These are phyloP conservation scores for Pituophis catenifer DNA, from an alignment of 2,113 vertebrate species.

Conservation along the genomic window DNA sequence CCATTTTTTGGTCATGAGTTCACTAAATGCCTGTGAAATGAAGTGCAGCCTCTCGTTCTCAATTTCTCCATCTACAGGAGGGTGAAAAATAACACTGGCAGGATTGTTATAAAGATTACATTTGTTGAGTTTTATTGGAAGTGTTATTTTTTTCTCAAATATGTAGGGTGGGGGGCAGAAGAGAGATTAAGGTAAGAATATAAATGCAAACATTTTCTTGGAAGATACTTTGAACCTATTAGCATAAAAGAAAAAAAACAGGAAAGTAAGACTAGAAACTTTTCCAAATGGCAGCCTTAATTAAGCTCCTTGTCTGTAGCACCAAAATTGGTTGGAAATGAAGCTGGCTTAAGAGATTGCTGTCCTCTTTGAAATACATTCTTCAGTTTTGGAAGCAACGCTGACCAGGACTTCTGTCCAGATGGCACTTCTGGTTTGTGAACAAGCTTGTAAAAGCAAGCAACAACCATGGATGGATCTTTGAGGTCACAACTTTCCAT, in stretches of 20 bases:
- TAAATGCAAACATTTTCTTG: slow-evolving; percentile 1
- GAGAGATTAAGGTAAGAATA: slow-evolving; percentile 29
- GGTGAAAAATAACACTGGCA: not conserved
- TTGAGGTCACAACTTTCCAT: not conserved
- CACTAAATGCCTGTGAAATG: not conserved
- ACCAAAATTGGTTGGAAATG: not conserved
- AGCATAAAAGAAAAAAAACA: slow-evolving; percentile 8
- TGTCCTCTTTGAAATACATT: not conserved
- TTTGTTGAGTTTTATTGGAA: not conserved
- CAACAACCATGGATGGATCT: not conserved
- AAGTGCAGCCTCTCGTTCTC: not conserved
- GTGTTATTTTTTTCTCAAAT: slow-evolving; percentile 39
- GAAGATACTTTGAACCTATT: slow-evolving; percentile 41
- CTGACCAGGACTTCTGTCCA: not conserved
- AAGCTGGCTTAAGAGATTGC: not conserved
- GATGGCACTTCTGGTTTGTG: not conserved
- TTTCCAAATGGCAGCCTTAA: not conserved
- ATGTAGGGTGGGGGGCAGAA: not conserved
- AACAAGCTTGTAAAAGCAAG: not conserved
- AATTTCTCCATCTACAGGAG: not conserved
- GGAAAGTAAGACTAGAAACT: slow-evolving; percentile 39
- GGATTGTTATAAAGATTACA: not conserved
- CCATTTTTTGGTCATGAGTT: not conserved
- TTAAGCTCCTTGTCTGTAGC: not conserved
- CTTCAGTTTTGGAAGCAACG: not conserved